Evolutionary conservation across 1,140 invertebrate species (phyloP).

Genomic region (Caenorhabditis latens): DNA sequence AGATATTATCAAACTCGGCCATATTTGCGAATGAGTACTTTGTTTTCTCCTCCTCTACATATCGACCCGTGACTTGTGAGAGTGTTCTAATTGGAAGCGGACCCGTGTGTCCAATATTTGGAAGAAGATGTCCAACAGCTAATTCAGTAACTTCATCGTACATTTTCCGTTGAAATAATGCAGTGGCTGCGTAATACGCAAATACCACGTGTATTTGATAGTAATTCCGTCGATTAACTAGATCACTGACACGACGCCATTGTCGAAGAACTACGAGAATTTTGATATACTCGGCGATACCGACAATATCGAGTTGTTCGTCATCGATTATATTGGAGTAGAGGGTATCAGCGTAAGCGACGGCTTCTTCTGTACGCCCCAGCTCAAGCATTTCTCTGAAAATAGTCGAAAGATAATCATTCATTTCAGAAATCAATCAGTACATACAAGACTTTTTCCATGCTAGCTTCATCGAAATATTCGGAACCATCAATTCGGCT

Average conservation of each 20-base stretch:
- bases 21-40: conserved; percentile 44
- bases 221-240: conserved; percentile 8
- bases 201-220: conserved; percentile 25
- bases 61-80: conserved; percentile 23
- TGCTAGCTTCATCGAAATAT: conserved; percentile 40
- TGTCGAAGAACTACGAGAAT: conserved; percentile 5
- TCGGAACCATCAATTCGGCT: conserved; percentile 31
- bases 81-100: not conserved
- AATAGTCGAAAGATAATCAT: not conserved
- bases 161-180: conserved; percentile 26
- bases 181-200: conserved; percentile 20
- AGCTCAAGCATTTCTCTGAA: conserved; percentile 32
- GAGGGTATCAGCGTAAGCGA: not conserved
- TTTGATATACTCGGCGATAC: conserved; percentile 35
- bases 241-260: conserved; percentile 24
- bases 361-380: conserved; percentile 6
- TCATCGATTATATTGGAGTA: conserved; percentile 35
- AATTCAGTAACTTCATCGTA: conserved; percentile 36
- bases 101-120: not conserved
- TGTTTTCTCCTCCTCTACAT: conserved; percentile 19
- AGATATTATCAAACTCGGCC: conserved; percentile 7
- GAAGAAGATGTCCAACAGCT: conserved; percentile 5
- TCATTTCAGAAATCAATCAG: not conserved
- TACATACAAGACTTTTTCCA: conserved; percentile 24
- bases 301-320: conserved; percentile 1